Evolutionary conservation across 2,888 invertebrate genomes (phyloP).

Genomic region (Cinara cedri): DNA sequence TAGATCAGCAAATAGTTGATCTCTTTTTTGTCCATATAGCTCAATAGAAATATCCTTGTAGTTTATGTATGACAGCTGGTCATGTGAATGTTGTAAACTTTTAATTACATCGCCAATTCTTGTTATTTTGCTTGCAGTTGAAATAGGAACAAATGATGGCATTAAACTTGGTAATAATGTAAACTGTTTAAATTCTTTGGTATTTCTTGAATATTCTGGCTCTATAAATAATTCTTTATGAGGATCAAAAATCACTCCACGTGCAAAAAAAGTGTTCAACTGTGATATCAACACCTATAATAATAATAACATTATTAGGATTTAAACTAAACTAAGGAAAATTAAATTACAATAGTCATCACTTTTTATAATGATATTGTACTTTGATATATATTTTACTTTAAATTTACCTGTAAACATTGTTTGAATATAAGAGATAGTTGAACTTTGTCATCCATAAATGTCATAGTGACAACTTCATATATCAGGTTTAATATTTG

Average conservation of each 20-base stretch:
- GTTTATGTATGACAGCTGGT: neutral
- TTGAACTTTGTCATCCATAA: conserved; percentile 33
- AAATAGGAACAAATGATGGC: conserved; percentile 46
- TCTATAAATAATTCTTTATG: conserved; percentile 39
- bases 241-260: conserved; percentile 44
- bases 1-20: conserved; percentile 32
- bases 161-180: conserved; percentile 37
- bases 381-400: neutral
- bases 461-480: conserved; percentile 18
- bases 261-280: conserved; percentile 40
- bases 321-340: neutral
- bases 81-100: conserved; percentile 37
- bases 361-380: too few species aligned
- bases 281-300: conserved; percentile 45
- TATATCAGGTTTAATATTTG: conserved; percentile 45
- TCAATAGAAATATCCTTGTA: conserved; percentile 34
- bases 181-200: conserved; percentile 32
- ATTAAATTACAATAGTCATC: too few species aligned
- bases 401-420: conserved; percentile 49
- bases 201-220: conserved; percentile 1
- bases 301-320: neutral
- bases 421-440: conserved; percentile 42
- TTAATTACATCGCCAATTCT: conserved; percentile 42
- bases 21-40: conserved; percentile 30
- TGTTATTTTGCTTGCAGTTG: conserved; percentile 44